phyloP scores from a whole-genome alignment of 2,113 vertebrate genomes.

The Butorides virescens region DNA sequence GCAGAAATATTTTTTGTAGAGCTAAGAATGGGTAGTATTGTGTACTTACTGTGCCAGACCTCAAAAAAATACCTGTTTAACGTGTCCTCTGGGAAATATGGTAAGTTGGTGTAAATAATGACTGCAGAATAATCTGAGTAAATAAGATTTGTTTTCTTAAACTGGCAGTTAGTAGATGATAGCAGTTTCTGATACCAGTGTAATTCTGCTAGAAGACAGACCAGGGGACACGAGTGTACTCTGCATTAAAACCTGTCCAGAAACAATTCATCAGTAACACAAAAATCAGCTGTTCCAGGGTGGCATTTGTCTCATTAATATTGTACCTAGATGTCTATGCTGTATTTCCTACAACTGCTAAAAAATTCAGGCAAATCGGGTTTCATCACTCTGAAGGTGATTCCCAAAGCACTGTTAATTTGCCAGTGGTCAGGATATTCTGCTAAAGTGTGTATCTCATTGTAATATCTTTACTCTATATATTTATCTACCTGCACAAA shows the following conservation, averaged over 20 bases:
- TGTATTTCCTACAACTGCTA: neutral
- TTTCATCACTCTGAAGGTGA: neutral
- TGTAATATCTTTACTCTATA: neutral
- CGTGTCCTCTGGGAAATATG: neutral
- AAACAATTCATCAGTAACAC: neutral
- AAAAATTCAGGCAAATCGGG: neutral
- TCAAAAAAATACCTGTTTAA: constrained; percentile 38
- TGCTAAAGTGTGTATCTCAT: neutral
- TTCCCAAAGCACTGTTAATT: neutral
- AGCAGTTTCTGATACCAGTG: neutral
- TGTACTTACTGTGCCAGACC: constrained; percentile 5
- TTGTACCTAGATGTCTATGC: neutral
- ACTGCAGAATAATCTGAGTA: neutral
- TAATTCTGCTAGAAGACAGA: neutral
- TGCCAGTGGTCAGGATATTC: neutral
- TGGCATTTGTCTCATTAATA: neutral
- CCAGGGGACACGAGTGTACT: neutral
- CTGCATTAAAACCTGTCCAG: neutral
- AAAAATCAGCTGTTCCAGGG: neutral
- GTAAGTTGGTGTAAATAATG: constrained; percentile 17
- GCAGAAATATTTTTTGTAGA: constrained; percentile 14
- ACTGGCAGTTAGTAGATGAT: neutral
- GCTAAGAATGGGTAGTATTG: constrained; percentile 33
- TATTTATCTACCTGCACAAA: neutral
- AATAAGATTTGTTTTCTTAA: constrained; percentile 16